phyloP scores from a whole-genome alignment of 2,888 invertebrate species.

The Teleogryllus oceanicus region DNA sequence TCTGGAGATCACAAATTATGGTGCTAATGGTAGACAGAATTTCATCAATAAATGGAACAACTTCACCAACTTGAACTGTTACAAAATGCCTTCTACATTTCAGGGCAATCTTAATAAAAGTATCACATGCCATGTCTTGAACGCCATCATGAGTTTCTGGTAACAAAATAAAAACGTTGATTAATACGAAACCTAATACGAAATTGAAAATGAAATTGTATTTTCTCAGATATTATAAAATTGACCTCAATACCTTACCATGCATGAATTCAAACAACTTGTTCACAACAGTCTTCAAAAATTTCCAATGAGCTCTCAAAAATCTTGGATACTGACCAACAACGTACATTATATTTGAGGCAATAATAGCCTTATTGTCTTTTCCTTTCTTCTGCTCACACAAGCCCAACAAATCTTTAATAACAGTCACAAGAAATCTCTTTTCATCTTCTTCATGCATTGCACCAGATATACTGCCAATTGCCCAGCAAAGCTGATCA shows the following conservation, averaged over 20 bases:
- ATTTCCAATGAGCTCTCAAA: slow-evolving; percentile 98
- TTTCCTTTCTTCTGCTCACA: slow-evolving; percentile 99
- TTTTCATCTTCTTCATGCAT: slow-evolving; percentile 99
- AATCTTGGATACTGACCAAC: slow-evolving; percentile 99
- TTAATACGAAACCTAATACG: no score
- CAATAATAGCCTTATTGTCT: slow-evolving; percentile 99
- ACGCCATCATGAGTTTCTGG: slow-evolving; percentile 98
- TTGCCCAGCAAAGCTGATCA: slow-evolving; percentile 90
- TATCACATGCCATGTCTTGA: slow-evolving; percentile 99
- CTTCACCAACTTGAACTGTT: slow-evolving; percentile 91
- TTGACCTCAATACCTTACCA: slow-evolving; percentile 47
- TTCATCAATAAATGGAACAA: slow-evolving; percentile 97
- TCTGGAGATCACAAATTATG: slow-evolving; percentile 98
- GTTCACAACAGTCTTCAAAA: slow-evolving; percentile 98
- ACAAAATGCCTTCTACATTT: slow-evolving; percentile 99
- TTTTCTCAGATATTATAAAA: neutral
- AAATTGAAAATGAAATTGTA: neutral
- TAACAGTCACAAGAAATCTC: slow-evolving; percentile 96
- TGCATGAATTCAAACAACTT: slow-evolving; percentile 99
- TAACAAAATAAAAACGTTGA: slow-evolving; percentile 26
- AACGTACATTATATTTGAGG: slow-evolving; percentile 99
- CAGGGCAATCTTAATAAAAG: slow-evolving; percentile 98
- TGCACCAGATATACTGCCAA: slow-evolving; percentile 97
- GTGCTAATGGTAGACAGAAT: slow-evolving; percentile 92
- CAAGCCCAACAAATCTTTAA: slow-evolving; percentile 92